Evolutionary conservation across 2,888 invertebrate genomes (phyloP).

Genomic region (Calliscelio sp.): DNA sequence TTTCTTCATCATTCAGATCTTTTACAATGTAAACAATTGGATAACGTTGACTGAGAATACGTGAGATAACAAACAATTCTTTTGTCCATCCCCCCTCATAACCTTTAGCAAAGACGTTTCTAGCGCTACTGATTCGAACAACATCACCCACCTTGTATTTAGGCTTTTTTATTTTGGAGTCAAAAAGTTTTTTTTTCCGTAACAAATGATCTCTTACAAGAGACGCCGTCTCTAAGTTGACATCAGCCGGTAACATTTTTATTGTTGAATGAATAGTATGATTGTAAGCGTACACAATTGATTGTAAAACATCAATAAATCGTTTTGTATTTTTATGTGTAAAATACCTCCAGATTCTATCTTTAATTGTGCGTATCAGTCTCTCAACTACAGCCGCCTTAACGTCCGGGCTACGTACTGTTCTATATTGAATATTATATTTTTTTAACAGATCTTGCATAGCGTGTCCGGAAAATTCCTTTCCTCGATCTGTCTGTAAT

Average conservation of each 20-base stretch:
- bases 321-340: constrained; percentile 4
- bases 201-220: neutral
- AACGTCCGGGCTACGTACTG: constrained; percentile 8
- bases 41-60: neutral
- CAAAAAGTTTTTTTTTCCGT: neutral
- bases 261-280: neutral
- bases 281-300: neutral
- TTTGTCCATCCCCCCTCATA: neutral
- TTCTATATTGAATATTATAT: constrained; percentile 12
- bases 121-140: constrained; percentile 31
- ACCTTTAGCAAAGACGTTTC: constrained; percentile 20
- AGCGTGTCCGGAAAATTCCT: neutral
- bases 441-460: neutral
- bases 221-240: neutral
- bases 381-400: constrained; percentile 16
- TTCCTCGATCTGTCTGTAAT: neutral
- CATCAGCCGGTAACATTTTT: neutral
- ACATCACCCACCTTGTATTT: constrained; percentile 11
- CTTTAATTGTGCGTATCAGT: constrained; percentile 4
- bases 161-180: neutral
- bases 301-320: constrained; percentile 4
- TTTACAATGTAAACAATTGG: constrained; percentile 9
- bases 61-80: constrained; percentile 20
- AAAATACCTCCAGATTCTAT: constrained; percentile 20
- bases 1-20: constrained; percentile 15